phyloP scores from a whole-genome alignment of 2,888 invertebrate genomes.

The Ferdinandea cuprea region DNA sequence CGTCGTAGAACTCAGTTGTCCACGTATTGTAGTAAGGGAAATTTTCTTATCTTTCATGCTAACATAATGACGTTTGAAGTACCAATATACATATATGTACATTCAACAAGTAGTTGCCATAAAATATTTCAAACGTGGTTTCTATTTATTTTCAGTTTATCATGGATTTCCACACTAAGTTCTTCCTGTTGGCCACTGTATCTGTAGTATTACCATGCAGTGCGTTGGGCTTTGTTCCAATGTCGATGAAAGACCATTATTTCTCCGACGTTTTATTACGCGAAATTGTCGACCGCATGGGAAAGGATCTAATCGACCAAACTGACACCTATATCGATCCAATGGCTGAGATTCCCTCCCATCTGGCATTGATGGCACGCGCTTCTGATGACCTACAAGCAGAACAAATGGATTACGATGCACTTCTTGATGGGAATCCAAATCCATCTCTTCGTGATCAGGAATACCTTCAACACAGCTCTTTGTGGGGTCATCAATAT shows the following conservation, averaged over 20 bases:
- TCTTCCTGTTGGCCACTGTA: slow-evolving; percentile 33
- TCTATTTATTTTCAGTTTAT: slow-evolving; percentile 37
- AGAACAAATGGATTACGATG: slow-evolving; percentile 89
- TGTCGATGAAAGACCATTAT: slow-evolving; percentile 85
- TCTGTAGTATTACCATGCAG: slow-evolving; percentile 41
- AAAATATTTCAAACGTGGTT: background rate
- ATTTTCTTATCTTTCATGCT: too few relatives aligned
- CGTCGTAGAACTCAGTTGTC: background rate
- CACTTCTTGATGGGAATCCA: slow-evolving; percentile 87
- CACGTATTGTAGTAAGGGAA: too few relatives aligned
- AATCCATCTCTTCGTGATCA: slow-evolving; percentile 93
- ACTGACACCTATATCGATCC: slow-evolving; percentile 84
- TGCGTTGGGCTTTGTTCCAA: slow-evolving; percentile 50
- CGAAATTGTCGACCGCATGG: slow-evolving; percentile 91
- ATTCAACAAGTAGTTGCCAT: background rate
- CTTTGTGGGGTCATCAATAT: slow-evolving; percentile 90
- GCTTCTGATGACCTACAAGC: slow-evolving; percentile 85
- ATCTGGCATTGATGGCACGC: slow-evolving; percentile 83
- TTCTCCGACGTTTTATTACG: slow-evolving; percentile 89
- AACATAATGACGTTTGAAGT: too few relatives aligned
- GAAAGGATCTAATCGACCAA: slow-evolving; percentile 87
- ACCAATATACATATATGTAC: too few relatives aligned
- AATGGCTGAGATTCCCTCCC: slow-evolving; percentile 79
- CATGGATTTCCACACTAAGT: slow-evolving; percentile 30
- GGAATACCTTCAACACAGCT: slow-evolving; percentile 92